phyloP scores from a whole-genome alignment of 2,888 invertebrate genomes.

The Cristatella mucedo region DNA sequence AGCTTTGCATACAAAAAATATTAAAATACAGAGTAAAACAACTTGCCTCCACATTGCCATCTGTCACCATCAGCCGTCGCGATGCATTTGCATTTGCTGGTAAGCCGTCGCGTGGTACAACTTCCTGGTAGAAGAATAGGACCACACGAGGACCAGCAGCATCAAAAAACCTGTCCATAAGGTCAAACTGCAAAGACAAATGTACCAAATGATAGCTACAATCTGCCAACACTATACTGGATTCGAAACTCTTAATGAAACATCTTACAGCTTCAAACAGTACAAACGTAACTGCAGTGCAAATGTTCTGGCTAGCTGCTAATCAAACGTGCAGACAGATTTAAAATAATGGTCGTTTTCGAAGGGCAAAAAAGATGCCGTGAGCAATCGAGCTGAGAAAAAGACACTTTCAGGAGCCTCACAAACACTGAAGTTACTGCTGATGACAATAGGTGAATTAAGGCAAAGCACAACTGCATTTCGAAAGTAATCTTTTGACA shows the following conservation, averaged over 20 bases:
- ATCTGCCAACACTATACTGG: too few species aligned
- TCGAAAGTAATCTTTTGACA: too few species aligned
- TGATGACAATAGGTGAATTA: too few species aligned
- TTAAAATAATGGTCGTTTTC: neutral
- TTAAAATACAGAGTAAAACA: too few species aligned
- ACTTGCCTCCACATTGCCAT: conserved; percentile 2
- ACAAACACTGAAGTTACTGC: too few species aligned
- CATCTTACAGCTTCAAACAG: conserved; percentile 5
- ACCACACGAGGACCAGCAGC: conserved; percentile 31
- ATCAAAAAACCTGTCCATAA: conserved; percentile 33
- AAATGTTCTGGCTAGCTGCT: neutral
- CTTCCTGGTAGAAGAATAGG: conserved; percentile 36
- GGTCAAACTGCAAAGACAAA: conserved; percentile 28
- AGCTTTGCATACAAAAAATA: too few species aligned
- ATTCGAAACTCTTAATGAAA: neutral
- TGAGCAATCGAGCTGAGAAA: too few species aligned
- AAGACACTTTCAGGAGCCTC: too few species aligned
- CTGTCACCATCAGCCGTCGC: conserved; percentile 6
- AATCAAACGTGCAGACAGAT: neutral
- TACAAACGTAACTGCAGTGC: neutral
- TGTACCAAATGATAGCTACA: neutral
- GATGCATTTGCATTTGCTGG: neutral
- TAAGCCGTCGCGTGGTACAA: conserved; percentile 10
- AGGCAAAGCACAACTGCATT: too few species aligned
- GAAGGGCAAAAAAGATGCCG: neutral